Evolutionary conservation across 2,888 invertebrate species (phyloP).

Genomic region (Acronicta alni): DNA sequence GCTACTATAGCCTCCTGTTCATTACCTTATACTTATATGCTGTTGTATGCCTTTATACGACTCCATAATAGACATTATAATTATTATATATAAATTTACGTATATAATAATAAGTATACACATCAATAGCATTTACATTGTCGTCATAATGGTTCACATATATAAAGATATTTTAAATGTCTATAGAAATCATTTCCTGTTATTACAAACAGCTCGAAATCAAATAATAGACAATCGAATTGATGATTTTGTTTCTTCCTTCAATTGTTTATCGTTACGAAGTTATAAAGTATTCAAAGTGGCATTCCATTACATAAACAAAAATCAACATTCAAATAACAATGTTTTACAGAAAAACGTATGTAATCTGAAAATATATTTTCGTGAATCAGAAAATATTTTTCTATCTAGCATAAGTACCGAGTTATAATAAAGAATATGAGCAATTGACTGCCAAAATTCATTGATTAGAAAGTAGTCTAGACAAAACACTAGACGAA

Average conservation of each 20-base stretch:
- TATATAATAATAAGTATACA: too few species aligned
- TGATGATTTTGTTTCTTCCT: slow-evolving; percentile 18
- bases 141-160: neutral
- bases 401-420: slow-evolving; percentile 39
- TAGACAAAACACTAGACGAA: slow-evolving; percentile 60
- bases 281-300: neutral
- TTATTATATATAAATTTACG: too few species aligned
- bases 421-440: slow-evolving; percentile 52
- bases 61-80: too few species aligned
- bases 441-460: slow-evolving; percentile 62
- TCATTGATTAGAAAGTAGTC: slow-evolving; percentile 66
- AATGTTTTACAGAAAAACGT: slow-evolving; percentile 14
- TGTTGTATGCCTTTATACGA: too few species aligned
- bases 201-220: slow-evolving; percentile 13
- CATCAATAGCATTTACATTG: slow-evolving; percentile 8
- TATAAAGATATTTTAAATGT: neutral
- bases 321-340: slow-evolving; percentile 6
- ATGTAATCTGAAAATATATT: slow-evolving; percentile 27
- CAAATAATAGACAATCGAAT: slow-evolving; percentile 10
- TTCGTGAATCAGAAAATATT: slow-evolving; percentile 42
- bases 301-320: too few species aligned
- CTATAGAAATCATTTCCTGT: slow-evolving; percentile 27
- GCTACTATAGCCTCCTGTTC: too few species aligned
- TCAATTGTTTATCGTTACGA: slow-evolving; percentile 13
- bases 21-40: too few species aligned